Conservation (phyloP, 2,113 vertebrate genomes). For the Lonchura striata region DNA sequence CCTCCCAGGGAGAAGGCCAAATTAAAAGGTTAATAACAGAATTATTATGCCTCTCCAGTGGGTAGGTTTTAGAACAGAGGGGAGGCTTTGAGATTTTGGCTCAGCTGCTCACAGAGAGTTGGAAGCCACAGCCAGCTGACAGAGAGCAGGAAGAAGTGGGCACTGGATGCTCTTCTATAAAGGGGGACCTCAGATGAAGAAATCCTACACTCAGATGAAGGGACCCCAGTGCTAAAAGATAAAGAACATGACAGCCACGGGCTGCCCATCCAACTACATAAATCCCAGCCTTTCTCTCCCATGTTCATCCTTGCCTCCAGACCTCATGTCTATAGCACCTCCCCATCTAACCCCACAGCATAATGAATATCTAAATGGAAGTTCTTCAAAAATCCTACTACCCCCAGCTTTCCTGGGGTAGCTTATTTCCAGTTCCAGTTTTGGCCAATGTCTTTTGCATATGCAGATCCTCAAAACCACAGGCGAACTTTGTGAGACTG, state of each 20-base stretch:
- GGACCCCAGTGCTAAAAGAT: neutral
- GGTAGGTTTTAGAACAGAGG: neutral
- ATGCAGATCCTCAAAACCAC: neutral
- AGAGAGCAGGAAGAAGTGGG: neutral
- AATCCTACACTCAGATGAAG: neutral
- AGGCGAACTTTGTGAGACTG: neutral
- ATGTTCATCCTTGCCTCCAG: neutral
- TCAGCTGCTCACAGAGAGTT: neutral
- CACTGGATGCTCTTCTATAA: neutral
- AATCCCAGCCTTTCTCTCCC: neutral
- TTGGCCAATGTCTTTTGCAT: neutral
- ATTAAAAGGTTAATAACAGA: constrained; percentile 40
- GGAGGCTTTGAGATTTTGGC: neutral
- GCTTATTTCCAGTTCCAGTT: neutral
- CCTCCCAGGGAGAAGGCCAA: neutral
- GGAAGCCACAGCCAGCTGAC: neutral
- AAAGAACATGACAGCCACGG: neutral
- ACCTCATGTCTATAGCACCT: neutral
- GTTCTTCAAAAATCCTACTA: neutral
- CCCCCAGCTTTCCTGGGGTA: neutral
- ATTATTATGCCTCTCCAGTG: constrained; percentile 17
- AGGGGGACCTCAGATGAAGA: neutral
- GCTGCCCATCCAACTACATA: neutral
- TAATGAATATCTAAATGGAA: neutral
- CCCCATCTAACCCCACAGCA: neutral